Evolutionary conservation across 2,888 invertebrate genomes (phyloP).

Genomic region (Abrostola tripartita): DNA sequence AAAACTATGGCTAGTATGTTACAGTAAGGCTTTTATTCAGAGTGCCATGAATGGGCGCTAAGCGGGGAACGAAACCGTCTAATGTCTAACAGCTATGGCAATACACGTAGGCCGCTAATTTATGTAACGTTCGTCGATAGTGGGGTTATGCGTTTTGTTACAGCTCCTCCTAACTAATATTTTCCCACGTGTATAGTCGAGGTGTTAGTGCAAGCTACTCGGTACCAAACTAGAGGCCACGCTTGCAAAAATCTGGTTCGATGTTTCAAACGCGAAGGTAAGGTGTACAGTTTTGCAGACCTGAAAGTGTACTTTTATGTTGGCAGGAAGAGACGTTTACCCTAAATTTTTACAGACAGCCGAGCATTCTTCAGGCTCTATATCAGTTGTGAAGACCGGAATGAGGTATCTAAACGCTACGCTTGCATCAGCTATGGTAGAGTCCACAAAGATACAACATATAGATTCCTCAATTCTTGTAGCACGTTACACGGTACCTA

Average conservation of each 20-base stretch:
- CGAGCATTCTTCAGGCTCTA: too few species aligned
- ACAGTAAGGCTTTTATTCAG: slow-evolving; percentile 25
- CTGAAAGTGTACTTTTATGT: too few species aligned
- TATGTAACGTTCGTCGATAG: slow-evolving; percentile 62
- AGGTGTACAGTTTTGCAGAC: background rate
- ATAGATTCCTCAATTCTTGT: slow-evolving; percentile 19
- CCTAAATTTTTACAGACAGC: too few species aligned
- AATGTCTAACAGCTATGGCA: slow-evolving; percentile 38
- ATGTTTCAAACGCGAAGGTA: background rate
- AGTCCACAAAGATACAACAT: background rate
- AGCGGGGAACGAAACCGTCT: slow-evolving; percentile 25
- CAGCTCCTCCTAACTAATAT: slow-evolving; percentile 43
- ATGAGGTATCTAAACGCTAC: too few species aligned
- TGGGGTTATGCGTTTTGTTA: slow-evolving; percentile 61
- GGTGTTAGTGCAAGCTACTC: slow-evolving; percentile 20
- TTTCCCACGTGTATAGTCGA: slow-evolving; percentile 60
- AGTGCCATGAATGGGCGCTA: slow-evolving; percentile 32
- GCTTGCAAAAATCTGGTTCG: too few species aligned
- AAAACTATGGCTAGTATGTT: slow-evolving; percentile 18
- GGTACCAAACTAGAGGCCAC: slow-evolving; percentile 17
- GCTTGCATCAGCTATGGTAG: background rate
- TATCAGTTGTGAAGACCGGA: too few species aligned
- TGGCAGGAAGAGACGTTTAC: too few species aligned
- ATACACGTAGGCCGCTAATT: slow-evolving; percentile 58
- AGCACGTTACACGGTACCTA: slow-evolving; percentile 36